These are phyloP conservation scores for Scaptodrosophila latifasciaeformis DNA, from an alignment of 2,888 invertebrate genomes.

Conservation along the genomic window DNA sequence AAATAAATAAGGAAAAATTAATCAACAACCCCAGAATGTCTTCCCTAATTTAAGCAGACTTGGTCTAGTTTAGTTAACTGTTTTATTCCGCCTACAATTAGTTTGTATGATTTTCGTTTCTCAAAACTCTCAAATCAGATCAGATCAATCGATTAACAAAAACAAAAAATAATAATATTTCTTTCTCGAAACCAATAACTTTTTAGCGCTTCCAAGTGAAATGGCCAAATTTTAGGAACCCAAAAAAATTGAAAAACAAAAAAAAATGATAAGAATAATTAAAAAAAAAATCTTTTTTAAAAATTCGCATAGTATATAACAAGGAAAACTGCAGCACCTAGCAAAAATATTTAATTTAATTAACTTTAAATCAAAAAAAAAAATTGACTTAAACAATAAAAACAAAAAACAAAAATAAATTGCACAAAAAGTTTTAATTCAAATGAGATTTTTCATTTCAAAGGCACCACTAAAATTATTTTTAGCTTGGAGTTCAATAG, in stretches of 20 bases:
- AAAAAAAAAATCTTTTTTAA: no score
- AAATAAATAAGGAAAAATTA: constrained; percentile 20
- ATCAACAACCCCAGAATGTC: constrained; percentile 38
- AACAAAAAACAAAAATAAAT: constrained; percentile 8
- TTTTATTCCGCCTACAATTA: constrained; percentile 20
- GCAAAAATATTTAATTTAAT: background rate
- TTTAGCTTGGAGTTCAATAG: no score
- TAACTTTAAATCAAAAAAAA: no score
- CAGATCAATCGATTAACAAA: no score
- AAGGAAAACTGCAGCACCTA: no score
- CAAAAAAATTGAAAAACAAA: constrained; percentile 18
- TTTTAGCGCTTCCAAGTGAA: constrained; percentile 74
- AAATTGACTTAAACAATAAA: constrained; percentile 17
- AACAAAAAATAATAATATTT: background rate
- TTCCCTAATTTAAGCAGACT: constrained; percentile 59
- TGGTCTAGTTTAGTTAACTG: constrained; percentile 4
- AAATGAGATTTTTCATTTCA: no score
- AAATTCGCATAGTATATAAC: no score
- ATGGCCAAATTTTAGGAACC: constrained; percentile 73
- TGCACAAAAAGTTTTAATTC: no score
- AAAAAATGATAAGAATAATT: constrained; percentile 28
- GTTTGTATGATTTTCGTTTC: constrained; percentile 36
- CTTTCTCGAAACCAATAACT: constrained; percentile 60
- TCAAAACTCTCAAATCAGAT: no score
- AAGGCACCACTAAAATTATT: no score